These are phyloP conservation scores for Saturnia pavonia DNA, from an alignment of 2,888 invertebrate genomes.

Conservation along the genomic window DNA sequence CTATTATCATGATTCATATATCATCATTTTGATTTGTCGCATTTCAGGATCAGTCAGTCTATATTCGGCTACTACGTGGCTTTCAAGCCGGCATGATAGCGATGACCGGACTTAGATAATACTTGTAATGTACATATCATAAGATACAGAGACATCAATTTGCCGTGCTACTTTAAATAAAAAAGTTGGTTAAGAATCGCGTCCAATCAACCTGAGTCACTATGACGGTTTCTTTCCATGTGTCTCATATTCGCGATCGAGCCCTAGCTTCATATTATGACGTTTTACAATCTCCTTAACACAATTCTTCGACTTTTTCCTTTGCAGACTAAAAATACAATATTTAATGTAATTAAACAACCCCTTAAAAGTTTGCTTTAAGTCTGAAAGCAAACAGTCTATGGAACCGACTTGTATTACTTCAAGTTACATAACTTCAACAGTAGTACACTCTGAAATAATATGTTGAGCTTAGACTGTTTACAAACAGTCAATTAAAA, in stretches of 20 bases:
- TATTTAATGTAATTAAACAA: neutral
- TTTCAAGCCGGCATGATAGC: no score
- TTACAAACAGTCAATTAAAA: neutral
- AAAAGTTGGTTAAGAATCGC: no score
- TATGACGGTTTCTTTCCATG: neutral
- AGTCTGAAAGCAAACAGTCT: neutral
- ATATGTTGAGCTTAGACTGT: neutral
- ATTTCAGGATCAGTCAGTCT: no score
- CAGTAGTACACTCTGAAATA: neutral
- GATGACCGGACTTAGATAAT: no score
- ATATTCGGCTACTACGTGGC: no score
- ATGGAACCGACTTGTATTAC: neutral
- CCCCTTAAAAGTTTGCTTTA: neutral
- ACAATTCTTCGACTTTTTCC: neutral
- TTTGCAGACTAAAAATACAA: no score
- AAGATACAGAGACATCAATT: no score
- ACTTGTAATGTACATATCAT: no score
- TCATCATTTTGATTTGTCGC: no score
- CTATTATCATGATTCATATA: no score
- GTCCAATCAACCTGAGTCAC: no score
- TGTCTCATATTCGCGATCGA: neutral
- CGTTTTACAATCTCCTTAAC: neutral
- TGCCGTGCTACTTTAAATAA: no score
- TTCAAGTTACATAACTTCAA: constrained; percentile 8
- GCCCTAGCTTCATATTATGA: neutral